Evolutionary conservation across 2,113 vertebrate species (phyloP).

Genomic region (Trichechus manatus): DNA sequence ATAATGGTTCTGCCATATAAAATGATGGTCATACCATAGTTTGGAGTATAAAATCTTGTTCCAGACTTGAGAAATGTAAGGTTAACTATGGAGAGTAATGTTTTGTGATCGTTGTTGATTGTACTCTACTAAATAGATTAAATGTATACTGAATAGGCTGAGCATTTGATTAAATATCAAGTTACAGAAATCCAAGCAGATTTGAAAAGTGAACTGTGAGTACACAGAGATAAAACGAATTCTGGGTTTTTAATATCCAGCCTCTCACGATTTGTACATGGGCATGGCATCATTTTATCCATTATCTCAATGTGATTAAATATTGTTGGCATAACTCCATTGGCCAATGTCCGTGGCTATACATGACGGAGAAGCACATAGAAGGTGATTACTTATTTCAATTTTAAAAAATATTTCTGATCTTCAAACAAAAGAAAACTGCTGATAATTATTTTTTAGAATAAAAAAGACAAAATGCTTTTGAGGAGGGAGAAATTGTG

Average conservation of each 20-base stretch:
- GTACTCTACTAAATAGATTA: neutral
- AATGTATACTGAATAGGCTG: neutral
- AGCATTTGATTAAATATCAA: neutral
- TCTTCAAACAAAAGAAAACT: neutral
- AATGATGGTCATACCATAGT: no score
- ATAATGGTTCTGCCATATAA: no score
- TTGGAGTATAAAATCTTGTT: neutral
- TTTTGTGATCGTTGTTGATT: neutral
- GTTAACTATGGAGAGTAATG: neutral
- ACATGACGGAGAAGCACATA: neutral
- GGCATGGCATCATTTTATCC: neutral
- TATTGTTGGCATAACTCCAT: neutral
- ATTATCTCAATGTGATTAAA: conserved; percentile 11
- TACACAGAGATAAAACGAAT: neutral
- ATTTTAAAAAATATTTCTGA: conserved; percentile 5
- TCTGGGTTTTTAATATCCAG: neutral
- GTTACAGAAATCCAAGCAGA: neutral
- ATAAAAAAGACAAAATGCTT: neutral
- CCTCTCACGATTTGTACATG: neutral
- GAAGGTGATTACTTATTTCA: conserved; percentile 23
- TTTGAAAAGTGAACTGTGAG: neutral
- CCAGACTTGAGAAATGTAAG: neutral
- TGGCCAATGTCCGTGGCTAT: neutral
- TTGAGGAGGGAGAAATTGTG: neutral
- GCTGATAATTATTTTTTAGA: neutral